Evolutionary conservation across 1,140 invertebrate genomes (phyloP), one percentile per base, ranked within the genome.

Genomic region (Hormaphis cornu): DNA sequence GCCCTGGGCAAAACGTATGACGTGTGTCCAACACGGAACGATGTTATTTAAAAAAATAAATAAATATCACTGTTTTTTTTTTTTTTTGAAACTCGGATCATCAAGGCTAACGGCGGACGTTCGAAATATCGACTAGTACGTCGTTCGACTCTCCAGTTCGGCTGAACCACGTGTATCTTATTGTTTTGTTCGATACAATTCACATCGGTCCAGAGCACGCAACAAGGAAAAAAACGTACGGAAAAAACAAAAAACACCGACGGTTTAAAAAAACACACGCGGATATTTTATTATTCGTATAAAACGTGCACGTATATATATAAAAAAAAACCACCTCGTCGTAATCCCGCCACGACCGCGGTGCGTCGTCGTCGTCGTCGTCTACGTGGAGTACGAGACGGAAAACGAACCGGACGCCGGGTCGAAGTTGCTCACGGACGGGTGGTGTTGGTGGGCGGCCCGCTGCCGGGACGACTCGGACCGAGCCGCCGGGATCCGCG

Each of bases 331-430:
- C n/a, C n/a, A n/a, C n/a, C n/a, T n/a, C n/a, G n/a, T n/a, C n/a
- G n/a, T n/a, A n/a, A n/a, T n/a, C n/a, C n/a, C n/a, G n/a, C n/a
- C n/a, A n/a, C n/a, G n/a, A n/a, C n/a, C n/a, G 3, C 26, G 8
- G 9, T 54, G 9, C 18, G 24, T 35, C 10, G 9, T 24, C 20
- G 16, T 16, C 72, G 54, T n/a, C n/a, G n/a, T n/a, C n/a, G n/a
- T n/a, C n/a, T n/a, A n/a, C n/a, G n/a, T n/a, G n/a, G 72, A 82
- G 75, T 89, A 89, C 73, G 83, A 82, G 50, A 89, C 83, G 20
- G 82, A 81, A 75, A 89, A 89, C 16, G 87, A 87, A 22, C 86
- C 87, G 52, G 81, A 81, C 74, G 79, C 81, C n/a, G 85, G 80
- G 73, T 87, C 84, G 53, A 86, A 81, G 73, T 85, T 87, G 26